Conservation (phyloP, 2,888 invertebrate species). For the Phania funesta region DNA sequence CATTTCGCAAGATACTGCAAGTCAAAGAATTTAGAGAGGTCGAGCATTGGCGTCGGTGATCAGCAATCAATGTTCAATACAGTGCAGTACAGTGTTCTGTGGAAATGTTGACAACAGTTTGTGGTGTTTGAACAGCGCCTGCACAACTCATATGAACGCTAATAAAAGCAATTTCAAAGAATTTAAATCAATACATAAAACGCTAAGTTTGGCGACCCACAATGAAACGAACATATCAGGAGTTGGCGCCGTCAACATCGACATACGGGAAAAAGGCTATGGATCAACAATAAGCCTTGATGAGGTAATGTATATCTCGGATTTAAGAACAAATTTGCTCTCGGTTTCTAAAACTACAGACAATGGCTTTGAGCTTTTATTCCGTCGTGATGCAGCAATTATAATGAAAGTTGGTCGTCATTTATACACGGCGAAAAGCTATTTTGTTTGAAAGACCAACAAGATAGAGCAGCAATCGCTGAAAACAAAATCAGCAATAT, state of each 20-base stretch:
- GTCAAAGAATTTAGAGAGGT: constrained; percentile 31
- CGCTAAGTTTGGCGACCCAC: constrained; percentile 53
- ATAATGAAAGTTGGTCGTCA: constrained; percentile 17
- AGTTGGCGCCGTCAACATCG: constrained; percentile 39
- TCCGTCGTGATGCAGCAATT: constrained; percentile 18
- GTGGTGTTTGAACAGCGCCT: constrained; percentile 45
- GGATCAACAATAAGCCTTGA: constrained; percentile 43
- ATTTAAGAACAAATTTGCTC: constrained; percentile 60
- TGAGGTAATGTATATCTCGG: constrained; percentile 52
- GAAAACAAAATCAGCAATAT: constrained; percentile 13
- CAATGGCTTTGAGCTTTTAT: constrained; percentile 56
- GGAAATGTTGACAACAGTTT: background rate
- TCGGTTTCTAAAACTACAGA: constrained; percentile 64
- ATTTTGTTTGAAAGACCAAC: constrained; percentile 28
- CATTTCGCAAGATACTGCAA: too few relatives aligned
- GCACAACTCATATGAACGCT: constrained; percentile 38
- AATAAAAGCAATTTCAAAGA: constrained; percentile 13
- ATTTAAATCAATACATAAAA: constrained; percentile 38
- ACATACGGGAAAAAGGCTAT: constrained; percentile 16
- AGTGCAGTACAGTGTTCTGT: constrained; percentile 26
- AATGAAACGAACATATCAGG: constrained; percentile 55
- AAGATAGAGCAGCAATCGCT: constrained; percentile 16
- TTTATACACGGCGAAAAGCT: constrained; percentile 48
- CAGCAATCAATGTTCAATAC: constrained; percentile 38
- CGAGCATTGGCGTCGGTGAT: background rate